Evolutionary conservation across 2,797 vertebrate species (phyloP), one percentile per base, ranked within the genome.

Genomic region (Chromobotia macracanthus): DNA sequence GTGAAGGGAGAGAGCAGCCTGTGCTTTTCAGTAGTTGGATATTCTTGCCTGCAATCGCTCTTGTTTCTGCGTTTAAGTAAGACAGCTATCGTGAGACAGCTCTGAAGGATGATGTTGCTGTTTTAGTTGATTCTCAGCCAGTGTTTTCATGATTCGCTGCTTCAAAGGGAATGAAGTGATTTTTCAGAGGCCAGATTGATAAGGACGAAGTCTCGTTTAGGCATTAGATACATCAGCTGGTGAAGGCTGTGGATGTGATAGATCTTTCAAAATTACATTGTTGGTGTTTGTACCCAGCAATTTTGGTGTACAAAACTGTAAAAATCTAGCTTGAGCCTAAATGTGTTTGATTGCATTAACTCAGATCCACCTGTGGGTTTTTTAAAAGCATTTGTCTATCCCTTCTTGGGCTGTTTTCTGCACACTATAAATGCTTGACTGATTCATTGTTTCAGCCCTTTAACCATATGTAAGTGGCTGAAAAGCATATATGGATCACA

Each of bases 31-130:
- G 31, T 23, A 69, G 25, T 64, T 80, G 55, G 16, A 61, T 56
- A 28, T 70, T 80, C 64, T 80, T 46, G 55, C 23, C 63, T 38
- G 75, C 44, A 44, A 31, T 75, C 41, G 51, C 46, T 80, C 64
- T 25, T 67, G n/a, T 77, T 77, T 78, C 63, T 72, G 53, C 2
- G 21, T 76, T 64, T 81, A 77, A 80, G 58, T 78, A 69, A 72
- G 77, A 82, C 31, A 28, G 58, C 56, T 75, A 75, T 81, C 72
- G 51, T 77, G 53, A 66, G 46, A 75, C 81, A 69, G 75, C 18
- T 69, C 44, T 48, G 16, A 77, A 48, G 53, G 25, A 69, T 31
- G 23, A 66, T 58, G 61, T 1, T 5, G 41, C 56, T 50, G 28
- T 80, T 80, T 55, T 23, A 50, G 28, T 31, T 67, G 44, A 71